Evolutionary conservation across 2,797 vertebrate genomes (phyloP).

Genomic region (Hozukius guyotensis): DNA sequence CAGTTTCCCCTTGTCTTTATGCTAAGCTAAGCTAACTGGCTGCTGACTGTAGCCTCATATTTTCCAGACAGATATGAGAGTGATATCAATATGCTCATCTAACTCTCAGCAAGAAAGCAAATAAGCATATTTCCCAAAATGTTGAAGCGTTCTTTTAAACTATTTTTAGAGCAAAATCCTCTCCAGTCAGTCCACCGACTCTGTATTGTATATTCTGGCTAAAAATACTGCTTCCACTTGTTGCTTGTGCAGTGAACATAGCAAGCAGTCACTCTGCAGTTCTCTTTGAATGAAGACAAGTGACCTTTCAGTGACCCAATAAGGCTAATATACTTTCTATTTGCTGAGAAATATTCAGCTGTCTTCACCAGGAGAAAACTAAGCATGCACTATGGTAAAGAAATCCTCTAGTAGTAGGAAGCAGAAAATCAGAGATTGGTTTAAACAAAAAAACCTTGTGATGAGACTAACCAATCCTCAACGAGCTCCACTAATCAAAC

Average conservation of each 20-base stretch:
- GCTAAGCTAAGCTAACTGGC: not conserved
- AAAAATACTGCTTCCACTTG: not conserved
- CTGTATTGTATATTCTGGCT: not conserved
- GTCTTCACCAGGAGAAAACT: not conserved
- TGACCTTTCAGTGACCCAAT: not conserved
- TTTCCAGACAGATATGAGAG: not conserved
- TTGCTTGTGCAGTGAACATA: not conserved
- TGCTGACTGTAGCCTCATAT: not conserved
- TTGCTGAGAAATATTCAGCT: not conserved
- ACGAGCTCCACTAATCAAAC: not conserved
- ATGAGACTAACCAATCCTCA: not conserved
- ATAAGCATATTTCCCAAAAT: not conserved
- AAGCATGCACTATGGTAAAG: not conserved
- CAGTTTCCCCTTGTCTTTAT: not conserved
- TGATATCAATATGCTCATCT: not conserved
- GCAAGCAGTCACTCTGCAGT: not conserved
- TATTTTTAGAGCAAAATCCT: not conserved
- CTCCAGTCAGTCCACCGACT: not conserved
- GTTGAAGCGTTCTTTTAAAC: not conserved
- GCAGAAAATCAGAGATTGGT: not conserved
- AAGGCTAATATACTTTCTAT: not conserved
- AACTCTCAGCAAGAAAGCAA: not conserved
- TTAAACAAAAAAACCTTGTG: not conserved
- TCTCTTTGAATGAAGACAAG: not conserved
- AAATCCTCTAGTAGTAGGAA: not conserved